These are phyloP conservation scores for Nasonovia ribisnigri DNA, from an alignment of 2,888 invertebrate species.

Conservation along the genomic window DNA sequence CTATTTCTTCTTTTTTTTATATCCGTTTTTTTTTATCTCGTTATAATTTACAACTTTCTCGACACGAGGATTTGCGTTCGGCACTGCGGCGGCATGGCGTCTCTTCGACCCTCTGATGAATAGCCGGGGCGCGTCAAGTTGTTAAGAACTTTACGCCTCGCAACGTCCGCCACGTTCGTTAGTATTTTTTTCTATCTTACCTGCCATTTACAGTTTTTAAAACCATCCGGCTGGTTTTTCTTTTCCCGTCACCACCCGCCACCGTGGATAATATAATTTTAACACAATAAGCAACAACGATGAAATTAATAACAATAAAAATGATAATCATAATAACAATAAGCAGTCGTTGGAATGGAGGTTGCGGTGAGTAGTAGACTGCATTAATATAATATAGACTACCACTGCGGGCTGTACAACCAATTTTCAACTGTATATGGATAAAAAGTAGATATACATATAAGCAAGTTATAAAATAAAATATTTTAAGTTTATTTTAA, in stretches of 20 bases:
- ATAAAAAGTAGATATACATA: neutral
- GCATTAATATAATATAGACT: neutral
- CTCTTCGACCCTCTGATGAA: constrained; percentile 30
- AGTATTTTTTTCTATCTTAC: neutral
- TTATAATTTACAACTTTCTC: constrained; percentile 66
- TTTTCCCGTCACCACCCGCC: neutral
- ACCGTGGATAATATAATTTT: constrained; percentile 22
- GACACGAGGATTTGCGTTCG: constrained; percentile 60
- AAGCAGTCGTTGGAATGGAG: neutral
- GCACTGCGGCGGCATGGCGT: constrained; percentile 27
- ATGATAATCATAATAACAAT: neutral
- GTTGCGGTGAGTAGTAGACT: neutral
- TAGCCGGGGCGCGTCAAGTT: constrained; percentile 39
- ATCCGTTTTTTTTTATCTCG: constrained; percentile 62
- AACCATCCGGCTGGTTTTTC: neutral
- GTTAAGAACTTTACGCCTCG: constrained; percentile 46
- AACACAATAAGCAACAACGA: neutral
- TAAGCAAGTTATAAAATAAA: neutral
- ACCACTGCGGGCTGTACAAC: neutral
- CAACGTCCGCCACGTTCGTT: constrained; percentile 15
- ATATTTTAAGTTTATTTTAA: neutral
- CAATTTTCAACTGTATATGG: neutral
- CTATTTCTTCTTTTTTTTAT: constrained; percentile 23
- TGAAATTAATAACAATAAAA: neutral
- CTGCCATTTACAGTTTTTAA: constrained; percentile 55